phyloP scores from a whole-genome alignment of 2,888 invertebrate genomes.

The Hirudinaria manillensis region DNA sequence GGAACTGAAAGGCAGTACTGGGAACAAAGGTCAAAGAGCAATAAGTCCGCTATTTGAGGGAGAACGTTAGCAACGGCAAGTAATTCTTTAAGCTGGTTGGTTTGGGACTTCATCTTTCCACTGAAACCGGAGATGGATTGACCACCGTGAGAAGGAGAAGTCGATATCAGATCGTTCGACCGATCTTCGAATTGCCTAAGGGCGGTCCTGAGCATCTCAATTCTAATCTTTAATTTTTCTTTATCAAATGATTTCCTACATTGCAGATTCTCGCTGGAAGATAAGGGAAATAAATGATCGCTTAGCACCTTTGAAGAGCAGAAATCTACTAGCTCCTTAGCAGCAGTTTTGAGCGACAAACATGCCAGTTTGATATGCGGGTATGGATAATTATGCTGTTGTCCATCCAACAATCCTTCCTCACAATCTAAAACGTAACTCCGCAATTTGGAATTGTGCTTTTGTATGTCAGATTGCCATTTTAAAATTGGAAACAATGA shows the following conservation, averaged over 20 bases:
- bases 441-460: slow-evolving; percentile 12
- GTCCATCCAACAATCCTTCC: background rate
- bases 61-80: background rate
- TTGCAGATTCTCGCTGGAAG: background rate
- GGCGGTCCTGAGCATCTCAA: background rate
- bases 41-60: background rate
- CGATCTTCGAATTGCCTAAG: slow-evolving; percentile 16
- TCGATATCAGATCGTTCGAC: background rate
- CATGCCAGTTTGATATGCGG: slow-evolving; percentile 74
- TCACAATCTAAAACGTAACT: slow-evolving; percentile 4
- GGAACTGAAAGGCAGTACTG: background rate
- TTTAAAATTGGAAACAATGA: slow-evolving; percentile 1
- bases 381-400: background rate
- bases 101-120: background rate
- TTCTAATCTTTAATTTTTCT: slow-evolving; percentile 19
- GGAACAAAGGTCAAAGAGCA: background rate
- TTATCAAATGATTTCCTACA: background rate
- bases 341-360: slow-evolving; percentile 68
- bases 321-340: slow-evolving; percentile 82
- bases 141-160: background rate
- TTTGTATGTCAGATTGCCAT: slow-evolving; percentile 18
- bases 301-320: slow-evolving; percentile 44
- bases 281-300: background rate
- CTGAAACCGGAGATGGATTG: background rate
- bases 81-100: background rate